Percentiles rank a stretch among this genome's conserved stretches.
Evolutionary conservation across 2,888 invertebrate species (phyloP).

Genomic region (Apoderus coryli): DNA sequence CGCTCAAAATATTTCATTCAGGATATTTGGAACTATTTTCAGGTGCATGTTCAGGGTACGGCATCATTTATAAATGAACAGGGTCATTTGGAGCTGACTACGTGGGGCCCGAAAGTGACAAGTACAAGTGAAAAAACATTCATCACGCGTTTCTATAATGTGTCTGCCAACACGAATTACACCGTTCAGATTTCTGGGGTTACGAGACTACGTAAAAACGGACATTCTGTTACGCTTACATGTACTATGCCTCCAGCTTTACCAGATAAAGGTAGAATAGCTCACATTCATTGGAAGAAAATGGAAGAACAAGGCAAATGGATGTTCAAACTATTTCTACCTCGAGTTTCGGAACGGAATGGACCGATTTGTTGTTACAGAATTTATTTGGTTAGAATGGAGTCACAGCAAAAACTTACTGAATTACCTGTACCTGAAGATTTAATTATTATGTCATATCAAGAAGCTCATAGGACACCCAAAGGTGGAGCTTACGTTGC

Average conservation of each 20-base stretch:
- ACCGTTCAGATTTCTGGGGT: slow-evolving; percentile 64
- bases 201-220: slow-evolving; percentile 59
- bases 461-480: slow-evolving; percentile 53
- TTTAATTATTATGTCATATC: slow-evolving; percentile 55
- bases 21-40: slow-evolving; percentile 10
- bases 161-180: slow-evolving; percentile 74
- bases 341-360: slow-evolving; percentile 67
- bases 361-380: slow-evolving; percentile 81
- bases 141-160: slow-evolving; percentile 46
- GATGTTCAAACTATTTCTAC: slow-evolving; percentile 60
- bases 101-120: slow-evolving; percentile 44
- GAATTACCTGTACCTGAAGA: slow-evolving; percentile 55
- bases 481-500: slow-evolving; percentile 69
- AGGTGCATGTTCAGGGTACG: slow-evolving; percentile 38
- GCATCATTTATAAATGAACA: slow-evolving; percentile 40
- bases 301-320: slow-evolving; percentile 49
- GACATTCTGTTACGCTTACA: slow-evolving; percentile 44
- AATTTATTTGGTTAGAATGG: slow-evolving; percentile 61
- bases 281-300: slow-evolving; percentile 45
- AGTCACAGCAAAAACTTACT: slow-evolving; percentile 43
- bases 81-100: slow-evolving; percentile 36
- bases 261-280: slow-evolving; percentile 49
- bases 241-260: slow-evolving; percentile 59
- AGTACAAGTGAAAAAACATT: slow-evolving; percentile 38
- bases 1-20: slow-evolving; percentile 1